These are phyloP conservation scores for Luffia ferchaultella DNA, from an alignment of 2,888 invertebrate genomes.

Conservation along the genomic window DNA sequence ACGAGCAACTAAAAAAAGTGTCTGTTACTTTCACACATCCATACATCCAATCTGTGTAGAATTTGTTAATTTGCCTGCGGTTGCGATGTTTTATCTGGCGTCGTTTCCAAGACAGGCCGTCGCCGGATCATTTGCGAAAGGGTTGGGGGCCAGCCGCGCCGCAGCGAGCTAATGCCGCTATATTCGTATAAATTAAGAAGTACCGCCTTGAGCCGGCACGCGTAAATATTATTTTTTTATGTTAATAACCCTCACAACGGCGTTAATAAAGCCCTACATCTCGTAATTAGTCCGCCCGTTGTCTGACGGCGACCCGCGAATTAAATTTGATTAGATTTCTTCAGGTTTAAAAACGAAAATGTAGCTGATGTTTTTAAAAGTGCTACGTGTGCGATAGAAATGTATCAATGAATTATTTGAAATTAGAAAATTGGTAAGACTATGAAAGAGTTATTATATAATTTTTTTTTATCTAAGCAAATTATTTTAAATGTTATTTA, in stretches of 20 bases:
- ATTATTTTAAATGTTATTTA: background rate
- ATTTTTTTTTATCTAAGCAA: too few relatives aligned
- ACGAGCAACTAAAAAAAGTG: too few relatives aligned
- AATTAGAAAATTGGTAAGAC: too few relatives aligned
- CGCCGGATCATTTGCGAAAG: conserved; percentile 58
- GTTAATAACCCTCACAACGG: conserved; percentile 59
- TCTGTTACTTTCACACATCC: too few relatives aligned
- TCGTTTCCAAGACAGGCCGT: conserved; percentile 46
- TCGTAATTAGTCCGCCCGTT: conserved; percentile 54
- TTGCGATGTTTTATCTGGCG: too few relatives aligned
- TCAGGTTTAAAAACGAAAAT: too few relatives aligned
- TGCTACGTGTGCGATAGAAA: too few relatives aligned
- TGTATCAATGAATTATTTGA: too few relatives aligned
- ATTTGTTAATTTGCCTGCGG: too few relatives aligned
- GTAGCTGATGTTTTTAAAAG: too few relatives aligned
- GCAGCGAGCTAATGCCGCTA: conserved; percentile 39
- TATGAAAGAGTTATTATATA: too few relatives aligned
- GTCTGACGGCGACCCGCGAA: conserved; percentile 31
- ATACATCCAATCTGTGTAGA: too few relatives aligned
- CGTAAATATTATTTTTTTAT: conserved; percentile 67
- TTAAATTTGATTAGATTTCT: background rate
- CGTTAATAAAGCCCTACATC: conserved; percentile 64
- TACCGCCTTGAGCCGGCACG: conserved; percentile 30
- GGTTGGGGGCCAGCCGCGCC: conserved; percentile 28
- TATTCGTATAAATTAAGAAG: conserved; percentile 60